phyloP scores from a whole-genome alignment of 2,888 invertebrate genomes.

The Oegoconia quadripuncta region DNA sequence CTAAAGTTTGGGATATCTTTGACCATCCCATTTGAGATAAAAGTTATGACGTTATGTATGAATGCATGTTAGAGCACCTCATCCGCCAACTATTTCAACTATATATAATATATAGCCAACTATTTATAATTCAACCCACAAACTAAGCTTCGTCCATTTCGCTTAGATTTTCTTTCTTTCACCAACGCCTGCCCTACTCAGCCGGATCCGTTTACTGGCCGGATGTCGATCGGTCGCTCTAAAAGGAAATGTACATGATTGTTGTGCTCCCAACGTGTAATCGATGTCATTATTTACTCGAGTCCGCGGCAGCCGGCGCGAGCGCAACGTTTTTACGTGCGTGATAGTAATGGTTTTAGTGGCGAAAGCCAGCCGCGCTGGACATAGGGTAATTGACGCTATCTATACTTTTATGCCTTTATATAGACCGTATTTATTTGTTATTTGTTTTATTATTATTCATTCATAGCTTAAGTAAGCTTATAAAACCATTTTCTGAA shows the following conservation, averaged over 20 bases:
- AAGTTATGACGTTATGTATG: too few relatives aligned
- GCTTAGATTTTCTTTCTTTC: too few relatives aligned
- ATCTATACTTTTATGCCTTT: neutral
- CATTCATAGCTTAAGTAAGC: too few relatives aligned
- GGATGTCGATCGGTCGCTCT: conserved; percentile 60
- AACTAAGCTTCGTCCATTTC: too few relatives aligned
- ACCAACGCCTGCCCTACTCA: conserved; percentile 17
- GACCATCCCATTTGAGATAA: too few relatives aligned
- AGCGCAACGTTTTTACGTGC: conserved; percentile 7
- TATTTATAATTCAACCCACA: too few relatives aligned
- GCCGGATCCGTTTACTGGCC: conserved; percentile 43
- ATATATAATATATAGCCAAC: too few relatives aligned
- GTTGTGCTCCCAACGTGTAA: conserved; percentile 55
- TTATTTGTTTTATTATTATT: too few relatives aligned
- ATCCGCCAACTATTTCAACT: too few relatives aligned
- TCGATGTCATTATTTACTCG: conserved; percentile 62
- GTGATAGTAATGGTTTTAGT: conserved; percentile 6
- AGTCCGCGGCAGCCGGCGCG: conserved; percentile 11
- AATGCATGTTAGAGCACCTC: too few relatives aligned
- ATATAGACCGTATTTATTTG: neutral
- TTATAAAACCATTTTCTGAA: too few relatives aligned
- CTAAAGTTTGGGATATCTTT: too few relatives aligned
- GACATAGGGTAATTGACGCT: neutral
- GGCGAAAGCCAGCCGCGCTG: conserved; percentile 4
- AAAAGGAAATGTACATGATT: conserved; percentile 63